Conservation (phyloP, 2,113 vertebrate genomes). For the Pachyramphus minor region DNA sequence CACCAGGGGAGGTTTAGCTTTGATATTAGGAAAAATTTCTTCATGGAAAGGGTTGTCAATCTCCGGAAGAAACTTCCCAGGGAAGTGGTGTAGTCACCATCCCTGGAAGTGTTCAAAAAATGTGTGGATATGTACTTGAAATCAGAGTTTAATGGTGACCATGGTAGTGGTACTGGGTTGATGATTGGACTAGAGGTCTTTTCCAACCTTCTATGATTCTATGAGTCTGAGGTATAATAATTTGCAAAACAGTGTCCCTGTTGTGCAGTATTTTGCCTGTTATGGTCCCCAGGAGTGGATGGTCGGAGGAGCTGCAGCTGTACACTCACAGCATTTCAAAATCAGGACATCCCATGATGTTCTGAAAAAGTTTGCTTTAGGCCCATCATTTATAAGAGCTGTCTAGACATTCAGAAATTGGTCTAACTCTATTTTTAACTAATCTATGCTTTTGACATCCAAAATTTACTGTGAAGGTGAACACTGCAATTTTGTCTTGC, state of each 20-base stretch:
- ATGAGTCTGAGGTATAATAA: background rate
- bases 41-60: background rate
- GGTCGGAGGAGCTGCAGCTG: background rate
- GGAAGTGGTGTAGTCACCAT: background rate
- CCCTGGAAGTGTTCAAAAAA: background rate
- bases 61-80: background rate
- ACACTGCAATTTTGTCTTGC: background rate
- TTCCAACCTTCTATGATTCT: background rate
- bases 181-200: background rate
- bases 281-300: background rate
- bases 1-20: background rate
- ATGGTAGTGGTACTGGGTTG: background rate
- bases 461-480: background rate
- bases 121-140: background rate
- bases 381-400: background rate
- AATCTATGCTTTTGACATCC: background rate
- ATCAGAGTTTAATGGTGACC: background rate
- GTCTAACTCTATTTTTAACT: background rate
- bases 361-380: background rate
- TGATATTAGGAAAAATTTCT: background rate
- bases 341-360: background rate
- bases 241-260: background rate
- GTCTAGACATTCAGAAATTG: background rate
- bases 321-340: background rate
- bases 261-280: background rate